Evolutionary conservation across 2,113 vertebrate genomes (phyloP), one percentile per base, ranked within the genome.

Genomic region (Hystrix brachyura): DNA sequence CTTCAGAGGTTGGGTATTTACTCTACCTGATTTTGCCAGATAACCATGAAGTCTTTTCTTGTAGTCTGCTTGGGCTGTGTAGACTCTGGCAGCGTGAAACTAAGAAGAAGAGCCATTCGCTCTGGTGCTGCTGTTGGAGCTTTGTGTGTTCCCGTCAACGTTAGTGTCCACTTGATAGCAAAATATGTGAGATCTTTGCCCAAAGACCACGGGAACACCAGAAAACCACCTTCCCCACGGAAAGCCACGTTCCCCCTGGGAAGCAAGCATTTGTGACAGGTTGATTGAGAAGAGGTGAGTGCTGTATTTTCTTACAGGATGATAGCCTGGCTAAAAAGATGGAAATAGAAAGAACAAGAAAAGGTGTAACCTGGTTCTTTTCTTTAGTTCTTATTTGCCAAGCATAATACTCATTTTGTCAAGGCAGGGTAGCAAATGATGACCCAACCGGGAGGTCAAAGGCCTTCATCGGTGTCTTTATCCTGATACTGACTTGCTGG

Each of bases 11-110:
- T 95, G 83, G 59, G 55, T 89, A 62, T 92, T 94, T 51, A 64
- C 1, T 32, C 13, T 60, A 74, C 60, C 34, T 79, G 19, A 48
- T 19, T 92, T 95, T 97, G 76, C 81, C 87, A 85, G 90, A 90
- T 65, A 59, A 60, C 72, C 48, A 62, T 4, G 21, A 59, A 3
- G 0, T 84, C 57, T 21, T 91, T 62, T 79, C 46, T 94, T 69
- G 34, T 59, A 94, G 76, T 17, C 25, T 21, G 29, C 23, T 17
- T 69, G 29, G 57, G 12, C 32, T 46, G 5, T 85, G 64, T 57
- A 94, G 76, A 19, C 7, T 55, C 69, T 80, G 53, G 57, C 59
- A 27, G 21, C 83, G 34, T 90, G 84, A 80, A 76, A 43, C n/a
- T 12, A 62, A 92, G 62, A 57, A 89, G 13, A 94, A 80, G 62